Conservation (phyloP, 2,797 vertebrate genomes). For the Phalanger gymnotis region DNA sequence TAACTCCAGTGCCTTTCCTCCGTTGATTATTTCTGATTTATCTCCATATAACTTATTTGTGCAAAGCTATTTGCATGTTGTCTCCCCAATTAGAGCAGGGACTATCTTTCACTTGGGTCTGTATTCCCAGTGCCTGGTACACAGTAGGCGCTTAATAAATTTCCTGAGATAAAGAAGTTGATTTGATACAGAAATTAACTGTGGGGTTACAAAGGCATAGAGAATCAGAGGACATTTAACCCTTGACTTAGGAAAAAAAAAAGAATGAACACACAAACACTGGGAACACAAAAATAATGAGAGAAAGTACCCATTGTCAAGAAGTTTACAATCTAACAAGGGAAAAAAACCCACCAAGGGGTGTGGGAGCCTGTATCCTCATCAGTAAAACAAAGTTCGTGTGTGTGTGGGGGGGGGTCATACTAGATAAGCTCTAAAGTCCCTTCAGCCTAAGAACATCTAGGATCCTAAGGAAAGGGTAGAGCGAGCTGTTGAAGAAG, state of each 20-base stretch:
- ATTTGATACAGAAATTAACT: background rate
- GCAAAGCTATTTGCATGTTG: too few species aligned
- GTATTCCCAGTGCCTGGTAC: background rate
- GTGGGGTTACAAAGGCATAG: background rate
- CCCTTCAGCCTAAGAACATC: background rate
- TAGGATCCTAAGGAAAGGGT: background rate
- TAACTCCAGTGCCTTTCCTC: background rate
- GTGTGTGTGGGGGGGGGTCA: background rate
- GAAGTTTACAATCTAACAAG: background rate
- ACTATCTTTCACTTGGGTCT: too few species aligned
- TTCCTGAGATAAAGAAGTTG: background rate
- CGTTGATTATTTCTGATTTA: background rate
- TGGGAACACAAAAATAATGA: background rate
- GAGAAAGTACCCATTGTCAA: background rate
- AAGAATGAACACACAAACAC: background rate
- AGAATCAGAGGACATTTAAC: background rate
- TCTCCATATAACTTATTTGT: background rate
- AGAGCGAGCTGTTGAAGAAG: background rate
- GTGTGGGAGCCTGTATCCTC: background rate
- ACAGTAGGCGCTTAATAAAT: background rate
- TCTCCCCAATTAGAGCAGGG: too few species aligned
- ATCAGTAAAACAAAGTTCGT: background rate
- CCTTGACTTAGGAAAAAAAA: background rate
- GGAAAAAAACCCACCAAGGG: background rate
- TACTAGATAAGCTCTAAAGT: background rate